Evolutionary conservation across 2,888 invertebrate species (phyloP).

Genomic region (Calliopum simillimum): DNA sequence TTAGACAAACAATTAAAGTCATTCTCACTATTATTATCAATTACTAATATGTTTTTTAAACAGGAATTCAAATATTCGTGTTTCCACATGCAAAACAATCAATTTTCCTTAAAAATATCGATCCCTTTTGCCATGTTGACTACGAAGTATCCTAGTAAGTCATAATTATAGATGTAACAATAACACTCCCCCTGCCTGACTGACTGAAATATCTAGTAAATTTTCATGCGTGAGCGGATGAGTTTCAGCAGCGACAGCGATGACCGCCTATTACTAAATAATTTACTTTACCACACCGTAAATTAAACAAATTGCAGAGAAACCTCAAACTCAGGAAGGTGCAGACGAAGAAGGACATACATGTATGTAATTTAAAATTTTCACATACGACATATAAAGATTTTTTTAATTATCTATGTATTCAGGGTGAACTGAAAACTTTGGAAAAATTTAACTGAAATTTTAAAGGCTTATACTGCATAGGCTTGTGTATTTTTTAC

Average conservation of each 20-base stretch:
- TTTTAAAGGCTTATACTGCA: neutral
- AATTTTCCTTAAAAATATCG: neutral
- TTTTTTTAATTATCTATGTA: neutral
- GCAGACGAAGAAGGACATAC: constrained; percentile 1
- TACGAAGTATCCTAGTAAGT: no score
- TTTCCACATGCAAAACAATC: neutral
- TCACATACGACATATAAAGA: constrained; percentile 5
- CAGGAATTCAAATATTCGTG: no score
- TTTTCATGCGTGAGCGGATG: constrained; percentile 35
- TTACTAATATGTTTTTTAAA: no score
- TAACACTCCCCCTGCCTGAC: constrained; percentile 11
- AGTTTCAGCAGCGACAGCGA: constrained; percentile 26
- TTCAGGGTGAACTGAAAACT: neutral
- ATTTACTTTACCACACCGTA: constrained; percentile 23
- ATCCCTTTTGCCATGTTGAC: neutral
- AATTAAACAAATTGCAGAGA: constrained; percentile 31
- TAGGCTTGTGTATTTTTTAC: no score
- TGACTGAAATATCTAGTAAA: neutral
- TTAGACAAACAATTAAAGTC: no score
- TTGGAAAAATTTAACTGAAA: neutral
- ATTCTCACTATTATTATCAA: no score
- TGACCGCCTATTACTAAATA: constrained; percentile 30
- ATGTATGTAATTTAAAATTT: constrained; percentile 2
- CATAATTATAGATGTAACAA: constrained; percentile 18
- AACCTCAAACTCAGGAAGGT: neutral